Percentiles rank a stretch among this genome's conserved stretches.
phyloP scores from a whole-genome alignment of 2,888 invertebrate genomes.

The Tetragonula carbonaria region DNA sequence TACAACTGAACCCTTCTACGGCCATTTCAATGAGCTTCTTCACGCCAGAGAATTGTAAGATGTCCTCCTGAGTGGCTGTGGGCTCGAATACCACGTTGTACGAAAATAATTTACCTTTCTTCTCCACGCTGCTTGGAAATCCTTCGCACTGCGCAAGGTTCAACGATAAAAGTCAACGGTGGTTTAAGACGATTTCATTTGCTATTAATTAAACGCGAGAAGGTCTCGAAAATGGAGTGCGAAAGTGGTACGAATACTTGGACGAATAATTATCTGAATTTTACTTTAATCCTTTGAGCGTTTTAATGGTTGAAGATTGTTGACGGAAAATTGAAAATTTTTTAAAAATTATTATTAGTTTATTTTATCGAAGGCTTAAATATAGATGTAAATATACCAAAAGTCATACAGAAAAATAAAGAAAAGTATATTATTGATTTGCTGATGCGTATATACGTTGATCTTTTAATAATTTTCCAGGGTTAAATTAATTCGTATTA shows the following conservation, averaged over 20 bases:
- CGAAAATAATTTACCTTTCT: slow-evolving; percentile 94
- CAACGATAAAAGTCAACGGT: background rate
- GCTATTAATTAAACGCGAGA: background rate
- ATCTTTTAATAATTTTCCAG: background rate
- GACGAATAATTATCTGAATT: background rate
- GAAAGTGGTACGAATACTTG: background rate
- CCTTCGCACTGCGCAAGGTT: slow-evolving; percentile 70
- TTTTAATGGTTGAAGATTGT: no score
- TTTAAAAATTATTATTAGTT: no score
- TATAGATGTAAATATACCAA: no score
- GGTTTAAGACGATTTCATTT: background rate
- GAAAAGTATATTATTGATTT: no score
- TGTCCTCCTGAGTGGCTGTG: slow-evolving; percentile 93
- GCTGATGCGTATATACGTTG: no score
- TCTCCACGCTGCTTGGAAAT: slow-evolving; percentile 84
- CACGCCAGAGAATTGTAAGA: slow-evolving; percentile 95
- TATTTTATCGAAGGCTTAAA: no score
- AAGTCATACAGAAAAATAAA: no score
- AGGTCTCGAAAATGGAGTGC: no score
- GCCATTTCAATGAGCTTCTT: slow-evolving; percentile 97
- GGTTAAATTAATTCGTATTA: background rate
- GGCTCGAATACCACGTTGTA: slow-evolving; percentile 98
- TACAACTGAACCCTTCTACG: slow-evolving; percentile 96
- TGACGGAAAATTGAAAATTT: no score
- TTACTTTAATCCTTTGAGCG: no score